Evolutionary conservation across 53 echinoderm and acorn worm species (phyloP).

Genomic region (Hippasteria phrygiana): DNA sequence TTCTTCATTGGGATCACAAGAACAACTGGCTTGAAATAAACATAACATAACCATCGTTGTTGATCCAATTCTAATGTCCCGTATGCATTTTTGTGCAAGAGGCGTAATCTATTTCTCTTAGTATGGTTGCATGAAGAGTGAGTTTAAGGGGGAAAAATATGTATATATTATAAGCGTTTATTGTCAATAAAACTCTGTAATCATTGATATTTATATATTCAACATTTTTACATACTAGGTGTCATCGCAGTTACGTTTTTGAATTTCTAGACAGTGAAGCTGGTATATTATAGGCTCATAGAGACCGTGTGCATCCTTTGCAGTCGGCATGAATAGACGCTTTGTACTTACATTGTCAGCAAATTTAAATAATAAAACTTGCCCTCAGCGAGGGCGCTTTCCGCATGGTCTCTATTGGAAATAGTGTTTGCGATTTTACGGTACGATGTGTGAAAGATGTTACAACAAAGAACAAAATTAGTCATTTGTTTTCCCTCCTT

Average conservation of each 20-base stretch:
- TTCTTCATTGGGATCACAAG: too few species aligned
- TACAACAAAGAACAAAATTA: slow-evolving; percentile 15
- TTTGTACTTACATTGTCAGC: too few species aligned
- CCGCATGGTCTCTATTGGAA: too few species aligned
- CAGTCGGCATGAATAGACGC: too few species aligned
- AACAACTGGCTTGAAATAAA: too few species aligned
- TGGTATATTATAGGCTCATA: background rate
- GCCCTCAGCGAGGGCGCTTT: too few species aligned
- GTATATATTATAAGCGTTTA: slow-evolving; percentile 51
- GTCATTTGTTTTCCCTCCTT: background rate
- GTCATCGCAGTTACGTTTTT: slow-evolving; percentile 31
- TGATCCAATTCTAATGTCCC: background rate
- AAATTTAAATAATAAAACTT: too few species aligned
- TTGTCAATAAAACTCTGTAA: slow-evolving; percentile 44
- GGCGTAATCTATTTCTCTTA: slow-evolving; percentile 18
- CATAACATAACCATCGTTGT: too few species aligned
- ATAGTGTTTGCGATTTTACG: slow-evolving; percentile 15
- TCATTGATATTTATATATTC: slow-evolving; percentile 59
- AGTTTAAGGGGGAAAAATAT: background rate
- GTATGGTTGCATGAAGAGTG: slow-evolving; percentile 56
- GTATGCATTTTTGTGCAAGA: background rate
- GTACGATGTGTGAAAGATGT: slow-evolving; percentile 5
- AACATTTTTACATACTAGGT: slow-evolving; percentile 61
- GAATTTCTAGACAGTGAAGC: background rate
- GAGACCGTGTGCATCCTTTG: too few species aligned